Evolutionary conservation across 2,888 invertebrate species (phyloP).

Genomic region (Parnassius mnemosyne): DNA sequence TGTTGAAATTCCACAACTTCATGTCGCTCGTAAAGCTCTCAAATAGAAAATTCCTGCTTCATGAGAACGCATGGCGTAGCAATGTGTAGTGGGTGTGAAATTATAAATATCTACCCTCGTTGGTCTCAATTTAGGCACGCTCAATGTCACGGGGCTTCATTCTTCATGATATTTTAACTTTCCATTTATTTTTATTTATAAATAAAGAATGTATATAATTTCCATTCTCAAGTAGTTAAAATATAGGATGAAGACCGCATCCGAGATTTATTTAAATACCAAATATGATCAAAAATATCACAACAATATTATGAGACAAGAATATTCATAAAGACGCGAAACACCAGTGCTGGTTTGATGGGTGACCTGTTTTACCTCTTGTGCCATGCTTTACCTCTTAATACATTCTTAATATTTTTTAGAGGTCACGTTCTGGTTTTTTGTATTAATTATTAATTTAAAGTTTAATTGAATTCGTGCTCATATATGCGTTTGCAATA

Average conservation of each 20-base stretch:
- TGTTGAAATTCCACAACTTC: conserved; percentile 36
- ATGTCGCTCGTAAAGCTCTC: conserved; percentile 38
- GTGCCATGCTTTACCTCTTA: conserved; percentile 14
- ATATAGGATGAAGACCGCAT: conserved; percentile 19
- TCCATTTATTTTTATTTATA: not conserved
- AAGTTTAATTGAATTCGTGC: too few relatives aligned
- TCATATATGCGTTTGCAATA: too few relatives aligned
- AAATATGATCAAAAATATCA: conserved; percentile 13
- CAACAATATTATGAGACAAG: conserved; percentile 1
- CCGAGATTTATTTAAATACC: conserved; percentile 19
- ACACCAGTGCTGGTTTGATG: not conserved
- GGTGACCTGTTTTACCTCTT: conserved; percentile 11
- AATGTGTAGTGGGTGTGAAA: conserved; percentile 57
- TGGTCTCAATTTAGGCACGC: conserved; percentile 54
- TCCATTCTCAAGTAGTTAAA: conserved; percentile 2
- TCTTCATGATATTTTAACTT: conserved; percentile 51
- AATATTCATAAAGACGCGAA: conserved; percentile 20
- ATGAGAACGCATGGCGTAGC: conserved; percentile 51
- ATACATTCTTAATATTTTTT: conserved; percentile 8
- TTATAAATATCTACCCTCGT: conserved; percentile 69
- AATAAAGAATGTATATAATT: too few relatives aligned
- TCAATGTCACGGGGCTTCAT: conserved; percentile 66
- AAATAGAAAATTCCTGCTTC: conserved; percentile 63
- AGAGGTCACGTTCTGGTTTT: conserved; percentile 12
- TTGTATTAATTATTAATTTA: too few relatives aligned